These are phyloP conservation scores for Brachyopa scutellaris DNA, from an alignment of 2,888 invertebrate genomes.

Conservation along the genomic window DNA sequence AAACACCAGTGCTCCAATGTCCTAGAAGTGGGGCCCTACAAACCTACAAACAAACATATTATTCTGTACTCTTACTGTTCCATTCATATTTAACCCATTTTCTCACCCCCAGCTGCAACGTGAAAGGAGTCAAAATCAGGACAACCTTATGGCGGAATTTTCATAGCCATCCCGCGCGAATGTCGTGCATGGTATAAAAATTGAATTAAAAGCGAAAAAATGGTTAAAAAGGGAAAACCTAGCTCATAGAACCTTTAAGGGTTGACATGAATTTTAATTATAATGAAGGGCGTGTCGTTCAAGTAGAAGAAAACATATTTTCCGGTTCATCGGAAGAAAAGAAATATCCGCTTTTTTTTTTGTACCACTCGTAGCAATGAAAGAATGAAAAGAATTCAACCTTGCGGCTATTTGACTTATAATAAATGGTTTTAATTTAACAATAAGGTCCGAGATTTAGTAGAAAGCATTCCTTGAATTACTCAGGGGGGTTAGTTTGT, in stretches of 20 bases:
- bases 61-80: not conserved
- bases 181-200: constrained; percentile 34
- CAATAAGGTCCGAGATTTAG: constrained; percentile 26
- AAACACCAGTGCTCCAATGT: not conserved
- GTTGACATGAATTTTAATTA: constrained; percentile 60
- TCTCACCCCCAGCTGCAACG: not conserved
- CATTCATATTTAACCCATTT: constrained; percentile 49
- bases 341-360: constrained; percentile 5
- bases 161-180: not conserved
- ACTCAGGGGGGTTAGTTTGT: not conserved
- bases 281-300: constrained; percentile 30
- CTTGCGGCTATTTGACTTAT: constrained; percentile 14
- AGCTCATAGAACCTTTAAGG: constrained; percentile 49
- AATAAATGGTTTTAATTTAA: constrained; percentile 37
- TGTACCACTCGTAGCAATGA: not conserved
- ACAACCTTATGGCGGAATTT: constrained; percentile 5
- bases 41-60: too few species aligned
- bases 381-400: not conserved
- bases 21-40: too few species aligned
- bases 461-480: not conserved
- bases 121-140: constrained; percentile 11
- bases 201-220: constrained; percentile 17
- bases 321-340: too few species aligned
- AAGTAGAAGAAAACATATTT: not conserved
- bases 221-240: not conserved